Percentiles rank a stretch among this genome's conserved stretches.
Conservation (phyloP, 2,888 invertebrate species). For the Aplocera efformata region DNA sequence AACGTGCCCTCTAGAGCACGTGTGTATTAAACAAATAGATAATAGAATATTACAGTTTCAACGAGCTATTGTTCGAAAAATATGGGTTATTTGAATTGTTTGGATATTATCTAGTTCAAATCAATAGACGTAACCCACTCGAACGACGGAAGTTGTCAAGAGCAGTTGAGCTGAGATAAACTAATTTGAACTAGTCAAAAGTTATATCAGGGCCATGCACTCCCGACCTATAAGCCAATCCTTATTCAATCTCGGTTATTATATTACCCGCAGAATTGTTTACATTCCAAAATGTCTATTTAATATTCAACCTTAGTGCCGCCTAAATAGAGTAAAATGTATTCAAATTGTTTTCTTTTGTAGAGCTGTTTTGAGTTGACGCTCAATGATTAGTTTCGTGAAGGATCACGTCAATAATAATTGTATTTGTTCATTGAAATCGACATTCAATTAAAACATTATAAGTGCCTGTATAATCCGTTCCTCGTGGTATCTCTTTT, state of each 20-base stretch:
- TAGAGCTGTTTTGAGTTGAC: constrained; percentile 13
- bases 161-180: constrained; percentile 61
- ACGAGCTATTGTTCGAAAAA: constrained; percentile 39
- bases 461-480: too few relatives aligned
- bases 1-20: too few relatives aligned
- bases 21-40: too few relatives aligned
- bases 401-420: constrained; percentile 20
- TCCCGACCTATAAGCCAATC: constrained; percentile 33
- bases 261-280: constrained; percentile 25
- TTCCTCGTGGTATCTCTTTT: too few relatives aligned
- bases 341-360: constrained; percentile 9
- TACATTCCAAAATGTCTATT: constrained; percentile 12
- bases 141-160: constrained; percentile 62
- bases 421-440: constrained; percentile 12
- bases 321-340: constrained; percentile 18
- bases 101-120: constrained; percentile 34
- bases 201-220: constrained; percentile 53
- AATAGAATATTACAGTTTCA: constrained; percentile 34
- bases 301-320: constrained; percentile 17
- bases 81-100: constrained; percentile 21
- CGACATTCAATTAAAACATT: background rate
- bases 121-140: constrained; percentile 40
- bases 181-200: constrained; percentile 60
- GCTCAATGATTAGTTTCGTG: constrained; percentile 16
- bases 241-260: constrained; percentile 15